phyloP scores from a whole-genome alignment of 2,888 invertebrate genomes.

The Epistrophella euchroma region DNA sequence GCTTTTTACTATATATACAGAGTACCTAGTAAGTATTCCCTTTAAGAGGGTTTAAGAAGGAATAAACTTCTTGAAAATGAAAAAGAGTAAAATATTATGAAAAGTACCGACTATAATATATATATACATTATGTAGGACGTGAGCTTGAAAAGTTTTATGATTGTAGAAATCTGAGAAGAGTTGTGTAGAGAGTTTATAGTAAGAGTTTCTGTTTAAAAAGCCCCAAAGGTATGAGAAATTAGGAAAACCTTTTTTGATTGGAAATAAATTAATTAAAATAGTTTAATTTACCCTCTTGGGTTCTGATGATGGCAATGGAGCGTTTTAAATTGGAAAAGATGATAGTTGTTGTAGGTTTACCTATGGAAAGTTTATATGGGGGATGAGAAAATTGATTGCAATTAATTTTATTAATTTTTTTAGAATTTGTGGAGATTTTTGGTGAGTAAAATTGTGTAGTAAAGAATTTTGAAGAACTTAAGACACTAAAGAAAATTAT shows the following conservation, averaged over 20 bases:
- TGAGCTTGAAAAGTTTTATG: constrained; percentile 61
- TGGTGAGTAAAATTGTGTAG: background rate
- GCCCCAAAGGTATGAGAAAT: constrained; percentile 28
- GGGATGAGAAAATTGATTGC: background rate
- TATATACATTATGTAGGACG: constrained; percentile 1
- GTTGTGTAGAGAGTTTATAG: no score
- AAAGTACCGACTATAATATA: background rate
- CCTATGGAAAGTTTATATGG: background rate
- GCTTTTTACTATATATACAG: background rate
- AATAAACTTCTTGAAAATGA: constrained; percentile 14
- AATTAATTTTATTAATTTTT: constrained; percentile 15
- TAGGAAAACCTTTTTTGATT: constrained; percentile 68
- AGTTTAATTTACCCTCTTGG: constrained; percentile 62
- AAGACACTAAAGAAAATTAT: background rate
- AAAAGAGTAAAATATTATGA: constrained; percentile 8
- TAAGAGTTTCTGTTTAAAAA: constrained; percentile 12
- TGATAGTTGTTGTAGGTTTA: constrained; percentile 17
- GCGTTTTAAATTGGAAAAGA: constrained; percentile 25
- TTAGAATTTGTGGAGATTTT: background rate
- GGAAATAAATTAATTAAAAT: constrained; percentile 75
- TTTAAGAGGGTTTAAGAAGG: background rate
- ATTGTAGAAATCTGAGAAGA: constrained; percentile 34
- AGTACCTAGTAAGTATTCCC: background rate
- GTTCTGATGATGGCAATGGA: constrained; percentile 27
- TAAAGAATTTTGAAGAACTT: background rate